Evolutionary conservation across 92 coral and sea anemone species (phyloP), one percentile per base, ranked within the genome.

Genomic region (Isaurus tuberculatus): DNA sequence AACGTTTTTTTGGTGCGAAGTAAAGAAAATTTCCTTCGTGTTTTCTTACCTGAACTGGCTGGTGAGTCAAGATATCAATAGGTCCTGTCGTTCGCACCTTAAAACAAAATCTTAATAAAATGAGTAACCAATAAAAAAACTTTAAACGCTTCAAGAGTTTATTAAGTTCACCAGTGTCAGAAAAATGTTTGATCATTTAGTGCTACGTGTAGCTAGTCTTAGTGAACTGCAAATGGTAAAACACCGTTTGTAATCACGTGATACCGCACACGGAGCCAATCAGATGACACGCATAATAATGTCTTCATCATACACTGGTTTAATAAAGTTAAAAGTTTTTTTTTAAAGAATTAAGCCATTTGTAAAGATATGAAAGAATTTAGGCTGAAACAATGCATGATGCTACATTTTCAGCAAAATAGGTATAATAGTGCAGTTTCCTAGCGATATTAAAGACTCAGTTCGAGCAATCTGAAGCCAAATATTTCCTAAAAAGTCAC

Each of bases 21-120:
- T 6, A 40, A 16, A 2, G 20, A 68, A 1, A 10, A 63, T 20
- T 33, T 9, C 29, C 19, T 31, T 14, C 28, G 20, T 42, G 26
- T 57, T 29, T 29, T 28, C 73, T 72, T 91, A 93, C 97, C 97
- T 93, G 93, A 1, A 96, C 98, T 3, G 99, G 99, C 82, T 96
- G 99, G 67, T 96, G 99, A 17, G 99, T 96, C 1, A 96, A 89
- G 32, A 84, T 84, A 36, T 96, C 99, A 58, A 96, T 92, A 6
- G 99, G 99, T 43, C 99, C 99, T 31, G 99, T 96, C 53, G 99
- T 90, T 29, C 99, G 97, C 8, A 96, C 99, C 99, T 96, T 40
- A 40, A n/a, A 42, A n/a, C 25, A 72, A 7, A 11, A 15, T 43
- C 9, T 26, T 17, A 42, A 63, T 22, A 33, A 22, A 1, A 34